Base-by-base conservation (phyloP, 30 jellyfish, hydroid and myxozoan species). In the Hydra vulgaris region DNA sequence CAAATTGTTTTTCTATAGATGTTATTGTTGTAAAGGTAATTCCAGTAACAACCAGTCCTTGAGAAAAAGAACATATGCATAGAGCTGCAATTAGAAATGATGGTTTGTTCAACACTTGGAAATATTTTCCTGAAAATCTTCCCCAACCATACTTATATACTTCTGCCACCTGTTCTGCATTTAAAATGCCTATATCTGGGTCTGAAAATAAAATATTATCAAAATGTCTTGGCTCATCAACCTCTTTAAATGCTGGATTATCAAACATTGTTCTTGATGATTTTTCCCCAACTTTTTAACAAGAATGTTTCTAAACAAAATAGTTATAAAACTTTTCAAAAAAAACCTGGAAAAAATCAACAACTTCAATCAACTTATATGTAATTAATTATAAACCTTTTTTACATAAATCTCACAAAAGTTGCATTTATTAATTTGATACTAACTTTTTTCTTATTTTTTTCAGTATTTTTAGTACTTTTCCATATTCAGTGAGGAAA, bases 31-130 rank as follows among this genome's bases (percentile, higher is more conserved):
- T 78, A 54, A 89, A 78, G 54, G 95, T 56, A 7, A 90, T 73
- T 17, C 99, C 99, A 76, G 96, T 93, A 17, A 93, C 86, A 18
- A 93, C 83, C 90, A 93, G 89, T 21, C 96, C 95, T 79, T 93
- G 99, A 7, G 92, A 84, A 7, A 81, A 84, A 53, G 83, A 95
- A 7, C 86, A 26, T 12, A 70, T 77, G 70, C 94, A 87, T 26
- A 88, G 0, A 56, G 52, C 79, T 8, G 82, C 75, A n/a, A 90
- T 74, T 53, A 90, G 86, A 70, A 23, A 87, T 26, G 76, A 26
- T 18, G 97, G 97, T 53, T 76, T 85, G 85, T 90, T 90, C 54
- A 90, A 17, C 23, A 77, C 55, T 73, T 90, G 95, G 19, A 90
- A 83, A 18, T 84, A 21, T 66, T 78, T 84, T 66, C 68, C 26